A percentile compares a stretch with the other conserved stretches of the same genome.
Conservation (phyloP, 1,140 invertebrate species). For the Dolichoris vasculosae region DNA sequence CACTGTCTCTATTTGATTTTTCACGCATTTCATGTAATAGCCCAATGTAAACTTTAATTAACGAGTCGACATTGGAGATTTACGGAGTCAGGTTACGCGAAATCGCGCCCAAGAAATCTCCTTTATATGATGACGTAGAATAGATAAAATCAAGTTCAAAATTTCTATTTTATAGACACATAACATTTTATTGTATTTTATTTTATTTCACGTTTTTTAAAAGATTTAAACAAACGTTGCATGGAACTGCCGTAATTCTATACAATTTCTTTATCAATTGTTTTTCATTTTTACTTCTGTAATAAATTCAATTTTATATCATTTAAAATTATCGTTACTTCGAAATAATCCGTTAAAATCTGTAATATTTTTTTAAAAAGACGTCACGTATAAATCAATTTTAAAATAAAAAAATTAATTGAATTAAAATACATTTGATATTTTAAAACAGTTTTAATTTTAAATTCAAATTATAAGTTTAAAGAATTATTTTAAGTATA, state of each 20-base stretch:
- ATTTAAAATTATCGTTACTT: not conserved
- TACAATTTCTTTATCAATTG: too few species aligned
- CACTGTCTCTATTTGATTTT: not conserved
- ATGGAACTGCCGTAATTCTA: too few species aligned
- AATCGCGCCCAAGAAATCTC: not conserved
- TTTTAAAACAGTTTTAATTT: not conserved
- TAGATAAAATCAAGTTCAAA: not conserved
- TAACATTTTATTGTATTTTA: not conserved
- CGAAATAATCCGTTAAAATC: not conserved
- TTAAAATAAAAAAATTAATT: not conserved
- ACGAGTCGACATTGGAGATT: not conserved
- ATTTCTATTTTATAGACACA: not conserved
- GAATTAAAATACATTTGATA: not conserved
- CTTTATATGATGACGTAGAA: not conserved
- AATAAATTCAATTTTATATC: not conserved
- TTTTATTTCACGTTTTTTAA: not conserved
- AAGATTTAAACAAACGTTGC: not conserved
- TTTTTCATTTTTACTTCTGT: too few species aligned
- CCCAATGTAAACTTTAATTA: constrained; percentile 24
- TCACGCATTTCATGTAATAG: not conserved
- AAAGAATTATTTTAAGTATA: not conserved
- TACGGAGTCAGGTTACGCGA: constrained; percentile 6
- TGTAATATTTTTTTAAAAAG: not conserved
- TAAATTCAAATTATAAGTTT: not conserved
- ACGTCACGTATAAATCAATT: not conserved